Evolutionary conservation across 2,797 vertebrate genomes (phyloP), one percentile per base, ranked within the genome.

Genomic region (Alosa sapidissima): DNA sequence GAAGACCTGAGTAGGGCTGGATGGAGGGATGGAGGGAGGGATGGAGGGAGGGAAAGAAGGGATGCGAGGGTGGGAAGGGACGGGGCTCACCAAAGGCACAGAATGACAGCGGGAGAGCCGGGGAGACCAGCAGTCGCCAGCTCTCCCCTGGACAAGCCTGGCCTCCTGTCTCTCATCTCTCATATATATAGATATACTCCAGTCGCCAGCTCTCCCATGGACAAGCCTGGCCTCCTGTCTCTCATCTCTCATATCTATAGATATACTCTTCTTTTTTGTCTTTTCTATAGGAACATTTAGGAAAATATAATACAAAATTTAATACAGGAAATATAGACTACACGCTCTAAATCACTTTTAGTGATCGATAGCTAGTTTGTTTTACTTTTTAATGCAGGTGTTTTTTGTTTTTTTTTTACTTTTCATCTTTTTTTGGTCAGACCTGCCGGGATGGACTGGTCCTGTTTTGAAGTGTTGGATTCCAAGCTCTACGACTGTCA

Each of bases 241-340:
- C 88, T 93, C 91, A 88, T 41, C 81, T 89, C 86, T 89, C 88
- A 52, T 49, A 81, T 84, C 87, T 88, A 84, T 91, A 89, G 83
- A 93, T 93, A 93, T 92, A 94, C 85, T 93, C 87, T 86, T 91
- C 90, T 90, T 92, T 93, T 93, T 94, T 93, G 92, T 91, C 92
- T 91, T 94, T 94, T 92, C 87, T 88, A 90, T 90, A 91, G 95
- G 92, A 96, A 96, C 93, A 95, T 97, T 97, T 98, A 98, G 95
- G 97, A 98, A 99, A 99, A 99, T 98, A 99, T 96, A 98, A 97
- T 98, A 98, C 95, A 98, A 98, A 97, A 96, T 96, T 93, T 96
- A 92, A 94, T 96, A 96, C 94, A 95, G 97, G 96, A 97, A 97
- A 97, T 95, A 96, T 96, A 97, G 95, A 96, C 94, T 95, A 96